These are phyloP conservation scores for Procambarus virginalis DNA, from an alignment of 1,140 invertebrate species.

Conservation along the genomic window DNA sequence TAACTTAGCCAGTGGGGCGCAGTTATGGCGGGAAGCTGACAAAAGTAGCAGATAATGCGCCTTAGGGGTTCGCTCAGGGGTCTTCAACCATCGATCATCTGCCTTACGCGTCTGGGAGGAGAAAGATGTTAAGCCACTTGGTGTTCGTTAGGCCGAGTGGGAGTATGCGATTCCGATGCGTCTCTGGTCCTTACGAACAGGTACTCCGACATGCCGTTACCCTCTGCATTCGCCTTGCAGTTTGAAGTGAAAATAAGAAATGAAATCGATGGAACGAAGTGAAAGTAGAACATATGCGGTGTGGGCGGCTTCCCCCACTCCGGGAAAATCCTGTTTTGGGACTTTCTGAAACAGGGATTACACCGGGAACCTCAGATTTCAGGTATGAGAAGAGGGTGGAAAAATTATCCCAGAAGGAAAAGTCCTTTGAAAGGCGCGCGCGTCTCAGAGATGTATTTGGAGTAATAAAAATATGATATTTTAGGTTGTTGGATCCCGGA, in stretches of 20 bases:
- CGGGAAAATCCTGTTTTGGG: constrained; percentile 35
- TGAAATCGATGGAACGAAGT: neutral
- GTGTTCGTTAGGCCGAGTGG: neutral
- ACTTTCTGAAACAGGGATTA: constrained; percentile 38
- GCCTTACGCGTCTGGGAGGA: neutral
- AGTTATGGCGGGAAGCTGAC: constrained; percentile 39
- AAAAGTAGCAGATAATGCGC: constrained; percentile 37
- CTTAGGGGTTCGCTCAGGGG: constrained; percentile 22
- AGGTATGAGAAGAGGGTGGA: constrained; percentile 10
- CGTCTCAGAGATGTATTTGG: no score
- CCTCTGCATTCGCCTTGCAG: neutral
- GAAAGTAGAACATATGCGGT: neutral
- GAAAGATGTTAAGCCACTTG: neutral
- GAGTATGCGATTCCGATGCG: neutral
- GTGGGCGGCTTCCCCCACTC: neutral
- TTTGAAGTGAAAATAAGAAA: neutral
- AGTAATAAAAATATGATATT: no score
- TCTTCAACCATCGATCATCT: constrained; percentile 1
- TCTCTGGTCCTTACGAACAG: neutral
- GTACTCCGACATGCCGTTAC: neutral
- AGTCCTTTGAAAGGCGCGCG: no score
- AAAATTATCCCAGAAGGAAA: neutral
- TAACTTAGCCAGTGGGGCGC: constrained; percentile 33
- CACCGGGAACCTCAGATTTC: constrained; percentile 34
- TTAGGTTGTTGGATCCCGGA: no score